Conservation (phyloP, 1,140 invertebrate species). For the Rhagoletis zephyria region DNA sequence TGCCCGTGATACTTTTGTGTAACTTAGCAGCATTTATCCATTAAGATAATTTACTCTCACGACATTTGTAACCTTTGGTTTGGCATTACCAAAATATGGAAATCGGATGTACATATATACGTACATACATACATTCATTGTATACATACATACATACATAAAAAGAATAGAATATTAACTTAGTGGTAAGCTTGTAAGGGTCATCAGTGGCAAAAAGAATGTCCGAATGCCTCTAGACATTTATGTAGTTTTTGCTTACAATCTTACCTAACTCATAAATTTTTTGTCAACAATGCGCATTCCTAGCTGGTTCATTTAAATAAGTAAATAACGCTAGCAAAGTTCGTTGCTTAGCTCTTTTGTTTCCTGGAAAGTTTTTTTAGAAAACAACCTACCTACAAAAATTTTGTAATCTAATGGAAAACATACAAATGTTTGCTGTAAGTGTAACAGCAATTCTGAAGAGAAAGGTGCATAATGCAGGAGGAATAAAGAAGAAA, state of each 20-base stretch:
- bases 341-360: background rate
- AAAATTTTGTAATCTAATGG: background rate
- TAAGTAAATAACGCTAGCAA: background rate
- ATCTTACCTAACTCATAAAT: no score
- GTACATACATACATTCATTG: no score
- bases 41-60: background rate
- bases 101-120: background rate
- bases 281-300: no score
- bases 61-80: background rate
- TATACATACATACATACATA: no score
- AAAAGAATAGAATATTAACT: no score
- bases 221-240: no score
- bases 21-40: background rate
- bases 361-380: slow-evolving; percentile 15
- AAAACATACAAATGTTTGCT: background rate
- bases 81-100: background rate
- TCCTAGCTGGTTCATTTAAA: background rate
- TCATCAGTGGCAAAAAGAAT: background rate
- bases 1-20: no score
- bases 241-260: no score
- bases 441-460: background rate
- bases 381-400: background rate
- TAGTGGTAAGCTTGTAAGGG: no score
- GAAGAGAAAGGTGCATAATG: background rate
- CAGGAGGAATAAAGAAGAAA: background rate